Evolutionary conservation across 2,797 vertebrate genomes (phyloP), one percentile per base, ranked within the genome.

Genomic region (Rhabdomys pumilio): DNA sequence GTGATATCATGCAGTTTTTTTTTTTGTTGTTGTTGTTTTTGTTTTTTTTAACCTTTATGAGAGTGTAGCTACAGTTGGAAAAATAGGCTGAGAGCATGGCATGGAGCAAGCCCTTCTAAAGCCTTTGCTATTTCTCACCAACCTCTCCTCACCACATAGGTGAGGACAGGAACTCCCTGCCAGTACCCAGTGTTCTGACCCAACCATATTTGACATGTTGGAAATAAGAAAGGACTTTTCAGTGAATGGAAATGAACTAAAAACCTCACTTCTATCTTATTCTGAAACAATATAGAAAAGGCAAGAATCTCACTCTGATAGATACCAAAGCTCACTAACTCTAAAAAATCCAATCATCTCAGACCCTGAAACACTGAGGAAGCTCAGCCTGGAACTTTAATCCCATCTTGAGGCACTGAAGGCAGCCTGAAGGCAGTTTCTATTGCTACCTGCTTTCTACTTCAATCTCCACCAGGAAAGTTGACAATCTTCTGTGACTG

Each of bases 1-100:
- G 87, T 99, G 98, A 99, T 97, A 97, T 98, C 98, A 98, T 97
- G 86, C 80, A 94, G 85, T 95, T 96, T 98, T 98, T 98, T 96
- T 95, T 98, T 98, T 98, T 72, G 38, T 8, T n/a, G n/a, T 72
- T 98, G 98, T 98, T 97, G 95, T 98, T 98, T 98, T 98, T 98
- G 98, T 97, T 95, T 98, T 98, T 98, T 72, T 10, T 72, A 38
- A 98, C 97, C 94, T 97, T 98, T 96, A 97, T 84, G 96, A 98
- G 96, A 98, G 91, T 69, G 82, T 91, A 98, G 90, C 75, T 89
- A 97, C 12, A 11, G 84, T 96, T 97, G 96, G 96, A 95, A 95
- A 94, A 96, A 97, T 67, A 83, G 85, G 79, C 93, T 96, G 83
- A 67, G 87, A 97, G 96, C 2, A 76, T 77, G 61, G 90, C 3